These are phyloP conservation scores for Phenganax stokvisi DNA, from an alignment of 92 coral and sea anemone genomes.

Conservation along the genomic window DNA sequence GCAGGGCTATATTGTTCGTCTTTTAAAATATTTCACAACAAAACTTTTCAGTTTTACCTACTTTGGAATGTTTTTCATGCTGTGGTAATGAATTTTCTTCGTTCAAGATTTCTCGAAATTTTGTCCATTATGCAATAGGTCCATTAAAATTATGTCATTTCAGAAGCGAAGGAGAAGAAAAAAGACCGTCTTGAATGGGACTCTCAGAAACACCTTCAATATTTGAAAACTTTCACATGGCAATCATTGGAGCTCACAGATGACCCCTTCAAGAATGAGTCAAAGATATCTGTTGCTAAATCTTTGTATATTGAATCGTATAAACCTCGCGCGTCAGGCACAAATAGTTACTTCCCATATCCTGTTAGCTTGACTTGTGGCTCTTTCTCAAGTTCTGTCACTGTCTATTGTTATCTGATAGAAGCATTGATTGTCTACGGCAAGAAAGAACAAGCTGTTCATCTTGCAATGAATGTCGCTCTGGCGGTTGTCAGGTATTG, in stretches of 20 bases:
- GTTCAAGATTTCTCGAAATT: background rate
- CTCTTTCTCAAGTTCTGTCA: constrained; percentile 42
- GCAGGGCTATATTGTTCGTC: no score
- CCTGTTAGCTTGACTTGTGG: constrained; percentile 52
- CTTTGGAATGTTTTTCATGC: background rate
- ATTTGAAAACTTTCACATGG: constrained; percentile 14
- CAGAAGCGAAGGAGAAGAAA: background rate
- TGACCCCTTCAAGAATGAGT: constrained; percentile 28
- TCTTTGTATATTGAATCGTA: constrained; percentile 15
- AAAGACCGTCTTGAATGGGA: constrained; percentile 27
- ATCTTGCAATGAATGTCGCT: constrained; percentile 56
- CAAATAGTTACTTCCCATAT: constrained; percentile 31
- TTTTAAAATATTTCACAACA: background rate
- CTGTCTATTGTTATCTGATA: constrained; percentile 60
- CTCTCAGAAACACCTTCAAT: constrained; percentile 23
- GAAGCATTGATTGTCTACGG: constrained; percentile 54
- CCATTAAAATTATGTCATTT: background rate
- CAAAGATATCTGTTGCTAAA: background rate
- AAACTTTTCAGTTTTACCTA: background rate
- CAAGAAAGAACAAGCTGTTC: constrained; percentile 46
- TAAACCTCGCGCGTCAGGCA: background rate
- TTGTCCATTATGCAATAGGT: background rate
- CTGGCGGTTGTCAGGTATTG: constrained; percentile 39
- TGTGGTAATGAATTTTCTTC: background rate
- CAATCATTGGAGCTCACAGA: constrained; percentile 19